These are phyloP conservation scores for Colaptes auratus DNA, from an alignment of 2,113 vertebrate genomes.

Conservation along the genomic window DNA sequence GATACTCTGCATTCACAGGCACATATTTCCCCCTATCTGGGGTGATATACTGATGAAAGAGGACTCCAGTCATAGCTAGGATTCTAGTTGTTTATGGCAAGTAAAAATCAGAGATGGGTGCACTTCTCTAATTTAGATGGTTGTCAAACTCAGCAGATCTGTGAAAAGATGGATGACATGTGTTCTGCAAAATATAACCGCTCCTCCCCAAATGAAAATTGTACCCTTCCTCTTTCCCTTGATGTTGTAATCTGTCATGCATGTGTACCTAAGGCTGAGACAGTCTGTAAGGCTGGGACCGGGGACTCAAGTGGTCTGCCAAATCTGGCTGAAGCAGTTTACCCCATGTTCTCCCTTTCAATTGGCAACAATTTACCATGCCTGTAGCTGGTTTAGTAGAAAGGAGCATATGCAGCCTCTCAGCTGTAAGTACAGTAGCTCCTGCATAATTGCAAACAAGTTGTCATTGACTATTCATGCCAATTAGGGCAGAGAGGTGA, in stretches of 20 bases:
- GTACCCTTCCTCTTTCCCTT: neutral
- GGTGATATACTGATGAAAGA: neutral
- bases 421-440: neutral
- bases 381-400: neutral
- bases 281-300: neutral
- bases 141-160: neutral
- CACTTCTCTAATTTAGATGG: neutral
- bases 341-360: neutral
- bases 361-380: fast-evolving
- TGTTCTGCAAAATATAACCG: fast-evolving
- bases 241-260: neutral
- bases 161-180: neutral
- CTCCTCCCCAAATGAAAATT: neutral
- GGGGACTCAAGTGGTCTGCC: neutral
- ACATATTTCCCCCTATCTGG: neutral
- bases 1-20: fast-evolving
- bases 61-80: too few relatives aligned
- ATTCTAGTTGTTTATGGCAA: neutral
- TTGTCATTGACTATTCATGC: neutral
- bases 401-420: neutral
- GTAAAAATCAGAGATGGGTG: neutral
- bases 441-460: neutral
- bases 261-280: too few relatives aligned
- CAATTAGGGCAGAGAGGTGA: conserved; percentile 13
- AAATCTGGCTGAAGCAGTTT: neutral